Conservation (phyloP, 2,888 invertebrate genomes). For the Dilophus febrilis region DNA sequence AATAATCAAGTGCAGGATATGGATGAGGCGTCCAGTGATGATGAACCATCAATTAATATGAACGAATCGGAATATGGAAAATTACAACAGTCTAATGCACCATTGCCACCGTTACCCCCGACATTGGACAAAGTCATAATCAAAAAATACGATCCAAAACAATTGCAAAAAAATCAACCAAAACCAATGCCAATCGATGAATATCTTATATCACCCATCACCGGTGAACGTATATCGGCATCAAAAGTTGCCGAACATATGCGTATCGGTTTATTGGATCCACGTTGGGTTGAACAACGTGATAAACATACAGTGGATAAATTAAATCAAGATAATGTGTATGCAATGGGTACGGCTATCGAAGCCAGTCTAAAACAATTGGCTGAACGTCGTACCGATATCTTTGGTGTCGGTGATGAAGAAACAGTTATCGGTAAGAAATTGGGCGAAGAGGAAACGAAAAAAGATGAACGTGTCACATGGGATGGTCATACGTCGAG, state of each 20-base stretch:
- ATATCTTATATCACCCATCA: slow-evolving; percentile 94
- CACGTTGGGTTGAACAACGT: slow-evolving; percentile 93
- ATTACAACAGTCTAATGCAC: slow-evolving; percentile 31
- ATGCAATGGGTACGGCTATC: slow-evolving; percentile 60
- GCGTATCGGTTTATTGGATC: slow-evolving; percentile 89
- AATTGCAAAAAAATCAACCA: slow-evolving; percentile 37
- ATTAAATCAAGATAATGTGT: slow-evolving; percentile 63
- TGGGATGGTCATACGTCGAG: slow-evolving; percentile 98
- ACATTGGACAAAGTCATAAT: slow-evolving; percentile 86
- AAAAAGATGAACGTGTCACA: slow-evolving; percentile 79
- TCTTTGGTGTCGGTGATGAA: slow-evolving; percentile 97
- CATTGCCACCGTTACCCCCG: slow-evolving; percentile 71
- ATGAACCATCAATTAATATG: slow-evolving; percentile 31
- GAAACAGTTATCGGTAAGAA: slow-evolving; percentile 99
- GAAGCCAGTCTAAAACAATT: slow-evolving; percentile 88
- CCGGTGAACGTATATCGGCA: slow-evolving; percentile 93
- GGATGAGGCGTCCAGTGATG: slow-evolving; percentile 77
- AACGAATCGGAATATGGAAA: slow-evolving; percentile 26
- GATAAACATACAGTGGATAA: slow-evolving; percentile 89
- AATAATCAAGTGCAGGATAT: slow-evolving; percentile 66
- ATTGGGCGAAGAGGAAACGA: slow-evolving; percentile 75
- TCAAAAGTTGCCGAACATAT: slow-evolving; percentile 97
- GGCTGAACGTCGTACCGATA: slow-evolving; percentile 98
- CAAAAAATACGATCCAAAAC: slow-evolving; percentile 94
- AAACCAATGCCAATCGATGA: slow-evolving; percentile 59